Evolutionary conservation across 1,140 invertebrate species (phyloP).

Genomic region (Phymorhynchus buccinoides): DNA sequence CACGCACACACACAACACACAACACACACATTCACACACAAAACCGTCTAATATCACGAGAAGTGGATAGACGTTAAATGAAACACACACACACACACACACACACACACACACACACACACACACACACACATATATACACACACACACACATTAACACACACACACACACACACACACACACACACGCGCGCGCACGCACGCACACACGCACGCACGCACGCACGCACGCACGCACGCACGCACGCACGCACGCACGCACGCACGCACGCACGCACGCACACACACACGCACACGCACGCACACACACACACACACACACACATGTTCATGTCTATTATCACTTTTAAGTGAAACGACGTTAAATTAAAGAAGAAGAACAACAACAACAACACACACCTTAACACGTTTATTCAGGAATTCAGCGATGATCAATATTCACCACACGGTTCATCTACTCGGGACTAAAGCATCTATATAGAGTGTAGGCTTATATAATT

Average conservation of each 20-base stretch:
- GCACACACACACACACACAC: neutral
- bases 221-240: neutral
- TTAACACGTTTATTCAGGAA: no score
- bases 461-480: no score
- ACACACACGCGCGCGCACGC: neutral
- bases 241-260: neutral
- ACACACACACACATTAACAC: neutral
- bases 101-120: neutral
- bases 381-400: neutral
- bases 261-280: slow-evolving; percentile 1
- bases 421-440: no score
- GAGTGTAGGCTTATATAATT: no score
- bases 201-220: neutral
- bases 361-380: no score
- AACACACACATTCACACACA: neutral
- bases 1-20: neutral
- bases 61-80: neutral
- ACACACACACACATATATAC: neutral
- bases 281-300: slow-evolving; percentile 28
- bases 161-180: neutral
- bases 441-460: no score
- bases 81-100: neutral
- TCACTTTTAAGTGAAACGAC: no score
- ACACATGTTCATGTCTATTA: neutral
- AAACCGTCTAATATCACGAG: no score